These are phyloP conservation scores for Brotula barbata DNA, from an alignment of 2,797 vertebrate genomes.

Conservation along the genomic window DNA sequence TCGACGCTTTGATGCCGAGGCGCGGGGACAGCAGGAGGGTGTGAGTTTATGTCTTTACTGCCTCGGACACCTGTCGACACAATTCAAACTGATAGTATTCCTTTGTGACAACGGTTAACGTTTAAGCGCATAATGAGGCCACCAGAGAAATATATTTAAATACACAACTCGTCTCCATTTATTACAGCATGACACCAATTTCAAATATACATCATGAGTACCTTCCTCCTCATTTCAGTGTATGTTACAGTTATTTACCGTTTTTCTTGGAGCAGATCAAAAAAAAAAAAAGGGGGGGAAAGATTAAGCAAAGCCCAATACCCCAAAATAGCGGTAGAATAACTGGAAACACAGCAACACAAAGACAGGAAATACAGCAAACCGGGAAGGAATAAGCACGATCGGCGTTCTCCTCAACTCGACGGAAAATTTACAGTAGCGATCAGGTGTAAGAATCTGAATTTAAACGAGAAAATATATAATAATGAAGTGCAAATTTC, in stretches of 20 bases:
- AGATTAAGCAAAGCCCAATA: conserved; percentile 60
- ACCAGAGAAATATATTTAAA: conserved; percentile 79
- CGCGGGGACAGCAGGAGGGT: conserved; percentile 11
- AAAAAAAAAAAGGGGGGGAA: conserved; percentile 81
- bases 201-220: conserved; percentile 97
- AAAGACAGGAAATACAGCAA: conserved; percentile 71
- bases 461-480: conserved; percentile 57
- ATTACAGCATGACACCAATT: conserved; percentile 96
- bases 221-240: conserved; percentile 85
- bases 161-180: conserved; percentile 92
- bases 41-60: conserved; percentile 59
- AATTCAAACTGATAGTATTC: conserved; percentile 6
- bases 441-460: conserved; percentile 59
- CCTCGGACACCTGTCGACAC: conserved; percentile 69
- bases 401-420: conserved; percentile 83
- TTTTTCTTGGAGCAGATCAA: conserved; percentile 78
- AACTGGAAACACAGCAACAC: conserved; percentile 86
- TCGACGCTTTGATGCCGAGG: conserved; percentile 49
- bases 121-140: conserved; percentile 8
- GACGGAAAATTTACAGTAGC: conserved; percentile 76
- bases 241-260: conserved; percentile 92
- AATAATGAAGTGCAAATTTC: conserved; percentile 94
- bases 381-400: conserved; percentile 77
- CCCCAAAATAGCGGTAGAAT: conserved; percentile 62
- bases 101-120: too few species aligned